A percentile compares a stretch with the other conserved stretches of the same genome.
These are phyloP conservation scores for Mythimna albipuncta DNA, from an alignment of 2,888 invertebrate genomes.

Conservation along the genomic window DNA sequence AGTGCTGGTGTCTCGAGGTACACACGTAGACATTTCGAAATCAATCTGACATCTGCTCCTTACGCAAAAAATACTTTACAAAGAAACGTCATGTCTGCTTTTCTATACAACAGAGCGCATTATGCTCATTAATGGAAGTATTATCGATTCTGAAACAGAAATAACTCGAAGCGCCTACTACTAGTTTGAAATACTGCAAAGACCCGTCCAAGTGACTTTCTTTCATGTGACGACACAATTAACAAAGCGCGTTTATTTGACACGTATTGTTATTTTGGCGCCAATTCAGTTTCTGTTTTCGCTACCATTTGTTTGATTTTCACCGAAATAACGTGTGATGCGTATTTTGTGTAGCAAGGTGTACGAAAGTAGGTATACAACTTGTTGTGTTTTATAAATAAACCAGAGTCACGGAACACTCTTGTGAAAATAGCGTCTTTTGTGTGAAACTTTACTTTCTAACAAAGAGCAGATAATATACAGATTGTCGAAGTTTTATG, in stretches of 20 bases:
- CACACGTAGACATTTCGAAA: background rate
- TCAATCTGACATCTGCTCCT: background rate
- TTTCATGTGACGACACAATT: slow-evolving; percentile 2
- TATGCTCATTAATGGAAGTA: background rate
- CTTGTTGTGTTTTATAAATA: slow-evolving; percentile 47
- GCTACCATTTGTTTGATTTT: slow-evolving; percentile 39
- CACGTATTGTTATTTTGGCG: slow-evolving; percentile 46
- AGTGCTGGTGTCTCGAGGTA: background rate
- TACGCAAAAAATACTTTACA: slow-evolving; percentile 9
- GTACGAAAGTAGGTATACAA: slow-evolving; percentile 26
- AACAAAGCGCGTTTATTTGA: slow-evolving; percentile 23
- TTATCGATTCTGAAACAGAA: background rate
- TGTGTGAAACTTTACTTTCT: no score
- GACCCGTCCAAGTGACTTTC: background rate
- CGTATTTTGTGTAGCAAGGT: slow-evolving; percentile 42
- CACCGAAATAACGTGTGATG: slow-evolving; percentile 32
- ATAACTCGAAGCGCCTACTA: slow-evolving; percentile 12
- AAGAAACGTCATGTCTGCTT: background rate
- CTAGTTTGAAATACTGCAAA: slow-evolving; percentile 5
- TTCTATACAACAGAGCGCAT: background rate
- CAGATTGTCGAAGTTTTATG: slow-evolving; percentile 3
- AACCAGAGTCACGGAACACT: slow-evolving; percentile 43
- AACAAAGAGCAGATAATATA: slow-evolving; percentile 16
- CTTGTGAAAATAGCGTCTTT: slow-evolving; percentile 14
- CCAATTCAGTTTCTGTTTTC: slow-evolving; percentile 42